Evolutionary conservation across 2,797 vertebrate species (phyloP).

Genomic region (Poecilia picta): DNA sequence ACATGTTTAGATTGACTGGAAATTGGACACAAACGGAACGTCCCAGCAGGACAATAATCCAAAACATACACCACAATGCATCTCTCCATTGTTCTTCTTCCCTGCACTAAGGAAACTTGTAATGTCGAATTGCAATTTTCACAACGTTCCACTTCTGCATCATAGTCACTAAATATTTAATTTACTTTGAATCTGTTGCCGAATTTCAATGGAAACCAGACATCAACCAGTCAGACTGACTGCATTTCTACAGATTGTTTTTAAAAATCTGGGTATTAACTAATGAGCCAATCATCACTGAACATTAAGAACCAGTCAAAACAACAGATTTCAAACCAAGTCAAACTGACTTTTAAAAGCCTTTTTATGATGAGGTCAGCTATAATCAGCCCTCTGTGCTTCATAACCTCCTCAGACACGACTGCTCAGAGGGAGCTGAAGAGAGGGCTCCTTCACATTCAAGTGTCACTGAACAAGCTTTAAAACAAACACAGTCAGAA

Average conservation of each 20-base stretch:
- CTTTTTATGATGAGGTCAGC: not conserved
- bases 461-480: constrained; percentile 53
- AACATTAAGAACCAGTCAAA: not conserved
- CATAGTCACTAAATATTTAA: not conserved
- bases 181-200: not conserved
- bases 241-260: not conserved
- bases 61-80: not conserved
- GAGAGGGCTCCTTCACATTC: constrained; percentile 54
- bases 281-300: not conserved
- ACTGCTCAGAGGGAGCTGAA: constrained; percentile 19
- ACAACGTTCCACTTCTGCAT: too few species aligned
- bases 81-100: constrained; percentile 18
- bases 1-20: not conserved
- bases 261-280: not conserved
- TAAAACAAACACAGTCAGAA: constrained; percentile 54
- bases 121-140: not conserved
- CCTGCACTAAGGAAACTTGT: too few species aligned
- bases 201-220: not conserved
- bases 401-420: constrained; percentile 32
- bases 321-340: not conserved
- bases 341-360: not conserved
- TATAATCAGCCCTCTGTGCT: not conserved
- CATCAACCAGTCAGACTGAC: not conserved
- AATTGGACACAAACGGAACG: not conserved
- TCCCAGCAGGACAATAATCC: too few species aligned